phyloP scores from a whole-genome alignment of 1,140 invertebrate genomes.

The Lutraria rhynchaena region DNA sequence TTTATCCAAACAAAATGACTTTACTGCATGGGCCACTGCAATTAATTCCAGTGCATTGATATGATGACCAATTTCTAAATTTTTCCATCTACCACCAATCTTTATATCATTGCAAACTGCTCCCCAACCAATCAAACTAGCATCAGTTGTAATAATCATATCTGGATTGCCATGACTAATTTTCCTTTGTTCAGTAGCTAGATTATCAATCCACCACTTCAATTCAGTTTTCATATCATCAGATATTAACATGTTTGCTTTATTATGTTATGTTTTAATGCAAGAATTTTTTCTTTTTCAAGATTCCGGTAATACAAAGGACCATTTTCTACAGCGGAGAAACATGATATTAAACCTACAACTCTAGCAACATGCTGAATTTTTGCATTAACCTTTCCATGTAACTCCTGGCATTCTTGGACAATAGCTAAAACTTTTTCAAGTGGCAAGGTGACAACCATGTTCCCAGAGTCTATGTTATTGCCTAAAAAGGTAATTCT shows the following conservation, averaged over 20 bases:
- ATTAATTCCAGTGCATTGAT: no score
- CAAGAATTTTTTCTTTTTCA: conserved; percentile 22
- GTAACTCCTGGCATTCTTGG: conserved; percentile 23
- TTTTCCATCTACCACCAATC: conserved; percentile 43
- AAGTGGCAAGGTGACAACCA: conserved; percentile 44
- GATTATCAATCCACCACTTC: conserved; percentile 18
- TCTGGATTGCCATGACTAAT: conserved; percentile 31
- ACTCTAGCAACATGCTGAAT: neutral
- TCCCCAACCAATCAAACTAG: conserved; percentile 26
- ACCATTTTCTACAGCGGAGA: conserved; percentile 28
- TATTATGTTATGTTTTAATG: conserved; percentile 26
- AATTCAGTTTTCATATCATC: conserved; percentile 27
- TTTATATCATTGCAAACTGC: conserved; percentile 5
- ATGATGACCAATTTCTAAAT: conserved; percentile 18
- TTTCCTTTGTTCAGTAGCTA: conserved; percentile 12
- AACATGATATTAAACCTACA: conserved; percentile 12
- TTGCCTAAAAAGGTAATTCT: conserved; percentile 47
- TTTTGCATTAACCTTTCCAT: neutral
- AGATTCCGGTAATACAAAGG: conserved; percentile 13
- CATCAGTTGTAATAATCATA: conserved; percentile 22
- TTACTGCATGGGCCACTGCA: no score
- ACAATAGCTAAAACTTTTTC: conserved; percentile 43
- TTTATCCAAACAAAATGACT: no score
- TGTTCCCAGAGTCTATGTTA: conserved; percentile 47
- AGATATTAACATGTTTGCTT: conserved; percentile 16